Conservation (phyloP, 2,113 vertebrate species). For the Gymnocephalus cernua region DNA sequence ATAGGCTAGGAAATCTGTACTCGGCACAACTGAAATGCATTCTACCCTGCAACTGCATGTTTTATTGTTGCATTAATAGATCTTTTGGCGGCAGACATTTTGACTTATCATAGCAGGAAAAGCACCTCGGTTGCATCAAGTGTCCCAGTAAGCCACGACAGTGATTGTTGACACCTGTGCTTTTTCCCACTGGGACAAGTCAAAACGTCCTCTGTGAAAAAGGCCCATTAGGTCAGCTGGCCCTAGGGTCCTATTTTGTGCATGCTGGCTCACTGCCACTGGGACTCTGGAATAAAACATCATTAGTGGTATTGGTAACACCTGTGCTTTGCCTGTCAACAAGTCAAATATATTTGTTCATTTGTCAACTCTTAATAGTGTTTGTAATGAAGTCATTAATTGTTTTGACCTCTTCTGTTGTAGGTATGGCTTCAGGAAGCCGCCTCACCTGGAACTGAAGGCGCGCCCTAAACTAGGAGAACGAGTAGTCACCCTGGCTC, state of each 20-base stretch:
- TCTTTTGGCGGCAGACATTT: neutral
- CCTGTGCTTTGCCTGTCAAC: neutral
- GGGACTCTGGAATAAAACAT: too few species aligned
- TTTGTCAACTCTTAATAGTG: neutral
- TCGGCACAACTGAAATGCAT: accelerated
- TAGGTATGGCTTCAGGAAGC: conserved; percentile 96
- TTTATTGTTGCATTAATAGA: neutral
- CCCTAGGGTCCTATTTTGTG: too few species aligned
- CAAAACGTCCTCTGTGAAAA: too few species aligned
- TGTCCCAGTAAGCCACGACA: neutral
- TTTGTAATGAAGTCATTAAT: neutral
- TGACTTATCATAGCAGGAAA: neutral
- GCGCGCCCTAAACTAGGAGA: conserved; percentile 98
- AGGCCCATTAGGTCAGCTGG: too few species aligned
- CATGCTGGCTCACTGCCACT: too few species aligned
- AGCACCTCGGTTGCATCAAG: neutral
- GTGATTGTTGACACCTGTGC: neutral
- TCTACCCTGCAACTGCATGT: neutral
- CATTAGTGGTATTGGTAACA: neutral
- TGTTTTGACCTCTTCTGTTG: conserved; percentile 44
- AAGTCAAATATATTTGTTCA: neutral
- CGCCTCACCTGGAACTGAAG: conserved; percentile 94
- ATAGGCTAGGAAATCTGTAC: neutral
- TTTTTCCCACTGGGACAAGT: neutral
- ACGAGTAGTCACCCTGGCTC: conserved; percentile 95